Evolutionary conservation across 1,140 invertebrate genomes (phyloP).

Genomic region (Drosophila serrata): DNA sequence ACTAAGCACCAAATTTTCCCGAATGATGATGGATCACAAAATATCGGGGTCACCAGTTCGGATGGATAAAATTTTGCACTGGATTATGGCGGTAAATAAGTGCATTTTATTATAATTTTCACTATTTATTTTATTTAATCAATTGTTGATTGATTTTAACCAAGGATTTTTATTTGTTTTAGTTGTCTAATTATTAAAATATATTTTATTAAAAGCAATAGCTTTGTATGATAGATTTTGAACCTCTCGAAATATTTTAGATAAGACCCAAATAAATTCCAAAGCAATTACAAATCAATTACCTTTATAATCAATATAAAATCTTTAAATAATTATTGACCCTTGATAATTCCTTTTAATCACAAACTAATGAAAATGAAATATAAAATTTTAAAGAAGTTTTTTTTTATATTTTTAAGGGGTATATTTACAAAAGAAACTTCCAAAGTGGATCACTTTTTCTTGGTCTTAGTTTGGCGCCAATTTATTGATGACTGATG

Average conservation of each 20-base stretch:
- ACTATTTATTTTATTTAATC: not conserved
- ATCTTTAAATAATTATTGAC: not conserved
- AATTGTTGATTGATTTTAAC: not conserved
- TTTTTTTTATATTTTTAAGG: not conserved
- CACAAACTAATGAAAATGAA: not conserved
- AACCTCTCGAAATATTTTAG: not conserved
- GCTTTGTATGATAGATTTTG: not conserved
- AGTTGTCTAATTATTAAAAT: not conserved
- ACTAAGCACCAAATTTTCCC: conserved; percentile 16
- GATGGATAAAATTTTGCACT: conserved; percentile 11
- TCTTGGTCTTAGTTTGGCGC: not conserved
- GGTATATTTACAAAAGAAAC: too few relatives aligned
- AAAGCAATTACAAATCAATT: not conserved
- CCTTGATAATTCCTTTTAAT: too few relatives aligned
- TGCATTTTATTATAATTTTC: not conserved
- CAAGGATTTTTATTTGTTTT: not conserved
- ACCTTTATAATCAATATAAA: not conserved
- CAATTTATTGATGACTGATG: conserved; percentile 18
- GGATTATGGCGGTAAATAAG: conserved; percentile 1
- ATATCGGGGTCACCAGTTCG: conserved; percentile 22
- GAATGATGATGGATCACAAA: conserved; percentile 10
- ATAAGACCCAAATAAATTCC: not conserved
- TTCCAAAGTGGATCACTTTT: too few relatives aligned
- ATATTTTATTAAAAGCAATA: not conserved
- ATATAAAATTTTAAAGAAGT: too few relatives aligned